Evolutionary conservation across 1,140 invertebrate genomes (phyloP).

Genomic region (Calliphora vicina): DNA sequence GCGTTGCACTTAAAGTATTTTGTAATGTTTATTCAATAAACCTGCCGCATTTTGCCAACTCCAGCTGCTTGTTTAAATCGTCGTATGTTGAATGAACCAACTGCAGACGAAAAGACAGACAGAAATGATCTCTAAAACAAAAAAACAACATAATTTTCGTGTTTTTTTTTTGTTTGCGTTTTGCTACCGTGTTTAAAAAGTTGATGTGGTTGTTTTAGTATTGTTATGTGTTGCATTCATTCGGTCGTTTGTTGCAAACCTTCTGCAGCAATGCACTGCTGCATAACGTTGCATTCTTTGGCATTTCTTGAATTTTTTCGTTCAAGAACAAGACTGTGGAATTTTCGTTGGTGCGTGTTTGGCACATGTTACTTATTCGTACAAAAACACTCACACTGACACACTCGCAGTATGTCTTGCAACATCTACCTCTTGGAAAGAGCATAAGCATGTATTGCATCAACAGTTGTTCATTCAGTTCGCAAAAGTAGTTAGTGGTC

Average conservation of each 20-base stretch:
- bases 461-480: not conserved
- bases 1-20: conserved; percentile 39
- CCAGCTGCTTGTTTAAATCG: not conserved
- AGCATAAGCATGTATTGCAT: conserved; percentile 14
- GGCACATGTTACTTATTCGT: conserved; percentile 52
- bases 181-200: not conserved
- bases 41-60: conserved; percentile 44
- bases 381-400: conserved; percentile 33
- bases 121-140: not conserved
- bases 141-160: not conserved
- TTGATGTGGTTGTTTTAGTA: not conserved
- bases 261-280: not conserved
- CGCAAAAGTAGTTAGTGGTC: not conserved
- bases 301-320: conserved; percentile 45
- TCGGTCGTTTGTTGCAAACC: not conserved
- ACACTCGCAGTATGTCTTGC: not conserved
- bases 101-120: not conserved
- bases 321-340: conserved; percentile 57
- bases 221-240: not conserved
- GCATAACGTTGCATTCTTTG: conserved; percentile 20
- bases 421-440: not conserved
- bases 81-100: not conserved
- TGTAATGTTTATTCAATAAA: conserved; percentile 61
- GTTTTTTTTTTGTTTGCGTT: not conserved
- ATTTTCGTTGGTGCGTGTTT: conserved; percentile 61